Evolutionary conservation across 2,797 vertebrate genomes (phyloP).

Genomic region (Danionella dracula): DNA sequence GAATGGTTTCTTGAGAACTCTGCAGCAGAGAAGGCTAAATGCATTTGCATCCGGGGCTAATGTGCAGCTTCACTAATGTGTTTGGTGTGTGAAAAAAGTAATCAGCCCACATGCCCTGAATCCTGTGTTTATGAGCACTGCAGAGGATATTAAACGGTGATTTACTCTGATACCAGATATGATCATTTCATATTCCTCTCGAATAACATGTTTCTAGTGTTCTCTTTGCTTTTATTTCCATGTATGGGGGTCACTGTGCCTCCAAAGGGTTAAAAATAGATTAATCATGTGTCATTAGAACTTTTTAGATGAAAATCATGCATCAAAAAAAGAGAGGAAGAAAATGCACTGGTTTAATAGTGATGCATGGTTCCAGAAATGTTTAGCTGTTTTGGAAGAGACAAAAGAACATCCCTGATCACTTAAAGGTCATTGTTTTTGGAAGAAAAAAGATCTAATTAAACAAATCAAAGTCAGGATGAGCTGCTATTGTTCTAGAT

Average conservation of each 20-base stretch:
- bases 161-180: not conserved
- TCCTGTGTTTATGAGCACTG: not conserved
- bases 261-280: not conserved
- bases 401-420: no score
- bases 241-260: not conserved
- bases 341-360: not conserved
- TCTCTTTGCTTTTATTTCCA: not conserved
- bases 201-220: not conserved
- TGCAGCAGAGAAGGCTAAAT: not conserved
- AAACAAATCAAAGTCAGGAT: no score
- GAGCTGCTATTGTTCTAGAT: no score
- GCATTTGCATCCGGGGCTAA: conserved; percentile 1
- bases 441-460: no score
- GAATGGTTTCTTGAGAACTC: not conserved
- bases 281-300: not conserved
- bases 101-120: not conserved
- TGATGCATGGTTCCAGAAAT: no score
- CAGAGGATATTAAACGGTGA: not conserved
- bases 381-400: no score
- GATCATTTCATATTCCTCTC: conserved; percentile 3
- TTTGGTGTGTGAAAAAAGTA: not conserved
- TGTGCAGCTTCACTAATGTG: not conserved
- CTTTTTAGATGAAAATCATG: not conserved
- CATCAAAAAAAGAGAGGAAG: not conserved
- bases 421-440: no score